Base-by-base conservation (phyloP, 2,113 vertebrate genomes). In the Aplodontia rufa region DNA sequence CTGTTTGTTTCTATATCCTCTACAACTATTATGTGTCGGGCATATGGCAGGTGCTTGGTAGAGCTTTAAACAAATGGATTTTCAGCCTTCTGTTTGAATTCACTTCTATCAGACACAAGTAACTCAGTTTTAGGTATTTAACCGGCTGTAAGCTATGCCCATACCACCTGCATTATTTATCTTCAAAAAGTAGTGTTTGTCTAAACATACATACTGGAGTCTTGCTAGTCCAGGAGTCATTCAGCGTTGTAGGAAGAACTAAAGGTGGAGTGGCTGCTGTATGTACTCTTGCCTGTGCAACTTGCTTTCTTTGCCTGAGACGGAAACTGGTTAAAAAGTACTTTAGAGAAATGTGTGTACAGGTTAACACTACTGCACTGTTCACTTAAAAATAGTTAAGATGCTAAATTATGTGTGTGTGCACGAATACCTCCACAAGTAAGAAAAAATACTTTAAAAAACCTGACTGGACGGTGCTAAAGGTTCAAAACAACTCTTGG, bases 131-230 rank as follows among this genome's bases (percentile, higher is more conserved):
- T 82, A 88, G 68, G 40, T 80, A 49, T 10, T 32, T 80, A n/a
- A 78, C 53, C 82, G 69, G 76, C 96, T 85, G 83, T 40, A 93
- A 78, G 62, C 37, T 30, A 53, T 79, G 94, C 87, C 79, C 60
- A 76, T 80, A 79, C 87, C 83, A 91, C 91, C 95, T 96, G 79
- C 68, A 89, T 93, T 71, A 93, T 49, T 42, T 17, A 64, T 89
- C 62, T 95, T 93, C 86, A 86, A 97, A 97, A 96, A 91, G 51
- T 88, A 78, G 28, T 75, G 82, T 88, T 93, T 88, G 78, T 94
- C 42, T 74, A 87, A 92, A 96, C 53, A 85, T 51, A 81, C 40
- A 49, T 20, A 90, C 60, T 51, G 53, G 7, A 58, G 90, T 83
- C 62, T 76, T 88, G 82, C 68, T 95, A 76, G 75, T 62, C 90